Base-by-base conservation (phyloP, 1,140 invertebrate genomes). In the Zophobas morio region DNA sequence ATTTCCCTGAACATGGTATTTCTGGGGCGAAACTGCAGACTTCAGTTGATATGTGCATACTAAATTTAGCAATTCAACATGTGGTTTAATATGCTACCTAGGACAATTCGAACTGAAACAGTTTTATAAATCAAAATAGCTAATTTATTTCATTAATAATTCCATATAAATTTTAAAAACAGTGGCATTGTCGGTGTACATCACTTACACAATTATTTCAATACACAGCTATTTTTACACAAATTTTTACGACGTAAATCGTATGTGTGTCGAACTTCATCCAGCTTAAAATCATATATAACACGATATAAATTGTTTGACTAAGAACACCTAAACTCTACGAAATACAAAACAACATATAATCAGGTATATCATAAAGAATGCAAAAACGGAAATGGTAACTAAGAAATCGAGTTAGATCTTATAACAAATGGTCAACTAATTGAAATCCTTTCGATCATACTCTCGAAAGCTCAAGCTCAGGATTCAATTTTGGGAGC, bases 351-450 rank as follows among this genome's bases (percentile, higher is more conserved):
- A 47, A 77, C 63, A 70, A 70, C 33, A 70, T 70, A 70, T 36
- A 66, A 46, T 80, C 82, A 83, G 82, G 82, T 81, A 78, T 84
- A 84, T 84, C 83, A 84, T 82, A 84, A 82, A 82, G 82, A 80
- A 79, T 76, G 32, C 80, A 79, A 79, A 20, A 20, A 20, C 20
- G 20, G 20, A 20, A 20, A 20, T 20, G 20, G 20, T 20, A 20
- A 20, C 20, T 20, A 20, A 20, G 20, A 20, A 20, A 20, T 20
- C 20, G 20, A 20, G 20, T 20, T 20, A 20, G 20, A 20, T 20
- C 20, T 20, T 20, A 20, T 20, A 20, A 20, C 20, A 20, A 20
- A 20, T 20, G 20, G 20, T 20, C 20, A 20, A 20, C 20, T 20
- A 20, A 20, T 20, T 20, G 20, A 20, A 20, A 20, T 20, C 20